Percentiles rank a stretch among this genome's conserved stretches.
Conservation (phyloP, 2,888 invertebrate genomes). For the Drosophila yooni region DNA sequence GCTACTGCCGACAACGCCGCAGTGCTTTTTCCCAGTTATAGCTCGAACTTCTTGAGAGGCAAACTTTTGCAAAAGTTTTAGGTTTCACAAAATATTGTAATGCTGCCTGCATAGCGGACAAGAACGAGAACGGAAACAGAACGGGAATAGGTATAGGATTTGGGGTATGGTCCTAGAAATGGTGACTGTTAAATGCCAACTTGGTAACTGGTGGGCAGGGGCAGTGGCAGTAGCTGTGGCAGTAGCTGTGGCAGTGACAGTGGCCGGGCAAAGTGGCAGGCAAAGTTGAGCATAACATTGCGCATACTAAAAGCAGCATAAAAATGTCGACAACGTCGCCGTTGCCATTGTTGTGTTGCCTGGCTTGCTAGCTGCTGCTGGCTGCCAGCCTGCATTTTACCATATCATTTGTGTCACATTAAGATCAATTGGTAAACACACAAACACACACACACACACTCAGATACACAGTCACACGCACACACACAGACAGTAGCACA, state of each 20-base stretch:
- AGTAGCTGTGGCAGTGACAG: neutral
- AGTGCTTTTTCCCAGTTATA: slow-evolving; percentile 51
- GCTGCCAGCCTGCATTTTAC: slow-evolving; percentile 70
- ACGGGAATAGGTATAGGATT: slow-evolving; percentile 21
- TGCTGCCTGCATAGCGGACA: slow-evolving; percentile 59
- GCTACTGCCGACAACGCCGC: slow-evolving; percentile 29
- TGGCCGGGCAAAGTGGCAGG: slow-evolving; percentile 6
- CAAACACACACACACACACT: slow-evolving; percentile 32
- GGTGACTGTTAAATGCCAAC: slow-evolving; percentile 25
- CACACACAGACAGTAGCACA: neutral
- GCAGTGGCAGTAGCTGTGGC: neutral
- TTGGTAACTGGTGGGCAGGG: neutral
- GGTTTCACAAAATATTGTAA: slow-evolving; percentile 75
- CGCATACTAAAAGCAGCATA: slow-evolving; percentile 74
- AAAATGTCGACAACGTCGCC: slow-evolving; percentile 67
- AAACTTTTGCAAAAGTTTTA: slow-evolving; percentile 65
- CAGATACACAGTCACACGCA: slow-evolving; percentile 1
- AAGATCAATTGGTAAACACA: slow-evolving; percentile 84
- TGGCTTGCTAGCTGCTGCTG: slow-evolving; percentile 52
- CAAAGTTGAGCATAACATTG: slow-evolving; percentile 50
- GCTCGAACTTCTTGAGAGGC: slow-evolving; percentile 54
- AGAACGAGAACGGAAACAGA: slow-evolving; percentile 29
- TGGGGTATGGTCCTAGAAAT: slow-evolving; percentile 4
- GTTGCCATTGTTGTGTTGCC: slow-evolving; percentile 65
- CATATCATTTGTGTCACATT: slow-evolving; percentile 84